Conservation (phyloP, 2,113 vertebrate genomes). For the Zeus faber region DNA sequence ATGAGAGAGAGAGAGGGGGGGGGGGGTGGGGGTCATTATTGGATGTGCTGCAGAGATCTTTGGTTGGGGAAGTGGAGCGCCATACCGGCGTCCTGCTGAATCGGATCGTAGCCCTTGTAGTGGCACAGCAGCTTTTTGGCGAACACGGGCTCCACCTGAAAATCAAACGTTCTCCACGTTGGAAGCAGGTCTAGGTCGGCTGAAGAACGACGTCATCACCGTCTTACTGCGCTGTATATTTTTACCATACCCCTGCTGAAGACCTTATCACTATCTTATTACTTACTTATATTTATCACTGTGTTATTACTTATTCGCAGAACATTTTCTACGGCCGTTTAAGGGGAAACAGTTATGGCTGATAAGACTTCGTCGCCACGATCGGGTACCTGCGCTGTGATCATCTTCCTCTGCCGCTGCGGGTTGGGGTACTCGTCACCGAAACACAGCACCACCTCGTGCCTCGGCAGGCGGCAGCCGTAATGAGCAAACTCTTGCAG, state of each 20-base stretch:
- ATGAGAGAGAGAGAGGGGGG: conserved; percentile 10
- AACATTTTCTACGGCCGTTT: too few relatives aligned
- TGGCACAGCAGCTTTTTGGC: conserved; percentile 90
- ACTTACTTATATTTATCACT: too few relatives aligned
- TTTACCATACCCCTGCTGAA: too few relatives aligned
- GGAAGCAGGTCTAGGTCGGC: too few relatives aligned
- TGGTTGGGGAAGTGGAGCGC: conserved; percentile 77
- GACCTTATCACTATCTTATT: too few relatives aligned
- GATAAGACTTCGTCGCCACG: too few relatives aligned
- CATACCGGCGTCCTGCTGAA: conserved; percentile 75
- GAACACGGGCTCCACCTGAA: conserved; percentile 92
- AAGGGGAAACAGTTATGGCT: too few relatives aligned
- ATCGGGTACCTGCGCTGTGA: conserved; percentile 89
- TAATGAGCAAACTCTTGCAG: conserved; percentile 87
- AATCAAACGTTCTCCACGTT: too few relatives aligned
- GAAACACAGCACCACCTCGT: conserved; percentile 91
- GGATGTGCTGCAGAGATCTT: conserved; percentile 86
- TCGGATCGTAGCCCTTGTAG: conserved; percentile 85
- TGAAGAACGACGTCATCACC: too few relatives aligned
- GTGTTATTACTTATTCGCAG: too few relatives aligned
- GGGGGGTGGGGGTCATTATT: conserved; percentile 75
- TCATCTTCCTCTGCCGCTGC: conserved; percentile 89
- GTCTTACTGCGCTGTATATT: too few relatives aligned
- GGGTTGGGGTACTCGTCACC: conserved; percentile 94
- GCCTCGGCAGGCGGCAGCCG: conserved; percentile 83